Base-by-base conservation (phyloP, 2,797 vertebrate genomes). In the Paedocypris micromegethes region DNA sequence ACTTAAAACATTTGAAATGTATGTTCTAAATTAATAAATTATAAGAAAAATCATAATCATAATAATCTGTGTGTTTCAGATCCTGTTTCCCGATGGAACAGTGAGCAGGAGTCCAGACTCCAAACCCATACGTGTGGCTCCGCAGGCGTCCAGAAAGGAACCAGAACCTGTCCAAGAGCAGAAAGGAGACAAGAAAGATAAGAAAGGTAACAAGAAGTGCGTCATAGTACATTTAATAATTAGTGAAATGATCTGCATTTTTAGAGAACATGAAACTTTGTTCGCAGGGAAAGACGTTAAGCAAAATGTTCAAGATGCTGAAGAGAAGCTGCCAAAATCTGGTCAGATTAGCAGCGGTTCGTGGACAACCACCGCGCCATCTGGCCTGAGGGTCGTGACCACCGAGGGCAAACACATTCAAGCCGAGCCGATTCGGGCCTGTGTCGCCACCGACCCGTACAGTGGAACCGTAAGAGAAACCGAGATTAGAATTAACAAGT, bases 81-180 rank as follows among this genome's bases (percentile, higher is more conserved):
- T 97, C 72, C 85, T 98, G 53, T 97, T 95, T 88, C 87, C 93
- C 64, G 89, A 97, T 66, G 93, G 92, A 3, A 76, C 89, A 2
- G 87, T 92, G 58, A 88, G 87, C 78, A 83, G 6, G 3, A 91
- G 90, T 74, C 86, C 88, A 0, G 88, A 92, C 74, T 91, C 92
- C 37, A 89, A 88, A 43, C 90, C 90, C 37, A 79, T 93, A 6
- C 77, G 82, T 72, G 77, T 82, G 2, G 78, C 83, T 51, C 48
- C 76, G 5, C 66, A 77, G 4, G 44, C 38, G 8, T 7, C 45
- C 9, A 41, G 44, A 5, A 42, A 73, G 52, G 54, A 77, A 39
- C 69, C 38, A 2, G 69, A 79, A 40, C 72, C 58, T 50, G 37
- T 65, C 9, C 71, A 74, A 67, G 68, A 64, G 9, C 44, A 47